A percentile compares a stretch with the other conserved stretches of the same genome.
These are phyloP conservation scores for Trematomus loennbergii DNA, from an alignment of 2,113 vertebrate genomes.

Conservation along the genomic window DNA sequence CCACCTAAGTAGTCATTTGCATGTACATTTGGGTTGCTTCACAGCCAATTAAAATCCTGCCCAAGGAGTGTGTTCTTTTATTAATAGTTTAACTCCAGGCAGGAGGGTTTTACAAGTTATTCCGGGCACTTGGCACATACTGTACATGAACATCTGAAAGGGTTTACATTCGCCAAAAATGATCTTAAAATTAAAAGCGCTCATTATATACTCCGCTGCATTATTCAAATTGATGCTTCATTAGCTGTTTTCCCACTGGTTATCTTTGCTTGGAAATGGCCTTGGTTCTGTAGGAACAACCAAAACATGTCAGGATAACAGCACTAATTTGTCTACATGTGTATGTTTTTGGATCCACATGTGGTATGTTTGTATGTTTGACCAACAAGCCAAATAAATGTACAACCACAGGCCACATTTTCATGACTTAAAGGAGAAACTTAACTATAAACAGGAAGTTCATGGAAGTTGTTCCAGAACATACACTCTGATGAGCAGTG, in stretches of 20 bases:
- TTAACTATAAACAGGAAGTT: no score
- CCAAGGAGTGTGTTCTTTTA: conserved; percentile 75
- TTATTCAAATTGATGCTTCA: conserved; percentile 19
- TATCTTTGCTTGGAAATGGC: background rate
- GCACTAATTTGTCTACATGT: background rate
- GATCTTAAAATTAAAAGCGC: conserved; percentile 2
- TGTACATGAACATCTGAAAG: conserved; percentile 1
- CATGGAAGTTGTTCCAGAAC: no score
- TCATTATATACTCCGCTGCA: background rate
- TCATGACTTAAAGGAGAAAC: background rate
- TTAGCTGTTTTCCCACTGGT: background rate
- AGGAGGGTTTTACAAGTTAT: conserved; percentile 42
- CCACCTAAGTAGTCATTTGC: conserved; percentile 61
- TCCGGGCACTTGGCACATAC: background rate
- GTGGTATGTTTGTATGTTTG: background rate
- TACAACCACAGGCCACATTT: background rate
- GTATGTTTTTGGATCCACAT: background rate
- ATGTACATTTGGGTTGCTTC: conserved; percentile 74
- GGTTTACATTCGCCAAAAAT: conserved; percentile 14
- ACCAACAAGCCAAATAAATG: background rate
- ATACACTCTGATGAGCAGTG: no score
- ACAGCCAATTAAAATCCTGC: conserved; percentile 74
- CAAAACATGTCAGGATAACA: background rate
- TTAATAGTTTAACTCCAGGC: conserved; percentile 63
- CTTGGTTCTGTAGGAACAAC: background rate